Conservation (phyloP, 2,113 vertebrate species). For the Tachysurus fulvidraco region DNA sequence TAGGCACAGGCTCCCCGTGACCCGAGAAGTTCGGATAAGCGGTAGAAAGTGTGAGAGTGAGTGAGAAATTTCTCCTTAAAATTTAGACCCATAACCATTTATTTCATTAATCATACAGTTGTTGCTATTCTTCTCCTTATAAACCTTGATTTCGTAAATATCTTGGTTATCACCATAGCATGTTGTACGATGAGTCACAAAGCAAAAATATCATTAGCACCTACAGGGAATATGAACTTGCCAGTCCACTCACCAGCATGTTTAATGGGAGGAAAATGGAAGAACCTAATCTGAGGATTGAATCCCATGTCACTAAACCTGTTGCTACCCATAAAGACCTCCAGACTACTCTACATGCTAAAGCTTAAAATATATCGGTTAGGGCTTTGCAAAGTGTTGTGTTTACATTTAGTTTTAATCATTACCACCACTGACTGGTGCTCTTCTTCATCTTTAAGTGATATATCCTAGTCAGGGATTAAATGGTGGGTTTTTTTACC, state of each 20-base stretch:
- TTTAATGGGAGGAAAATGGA: background rate
- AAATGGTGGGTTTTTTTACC: background rate
- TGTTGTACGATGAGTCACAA: background rate
- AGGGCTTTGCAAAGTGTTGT: background rate
- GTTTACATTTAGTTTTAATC: background rate
- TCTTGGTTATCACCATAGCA: background rate
- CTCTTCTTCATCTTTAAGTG: background rate
- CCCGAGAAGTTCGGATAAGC: too few species aligned
- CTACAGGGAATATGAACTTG: background rate
- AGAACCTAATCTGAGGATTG: background rate
- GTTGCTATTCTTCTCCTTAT: background rate
- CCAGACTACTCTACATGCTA: background rate
- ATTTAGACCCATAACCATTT: background rate
- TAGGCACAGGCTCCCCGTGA: too few species aligned
- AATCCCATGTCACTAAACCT: background rate
- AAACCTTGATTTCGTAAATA: background rate
- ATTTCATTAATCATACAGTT: too few species aligned
- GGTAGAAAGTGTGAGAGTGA: too few species aligned
- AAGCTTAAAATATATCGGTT: background rate
- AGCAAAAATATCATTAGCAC: background rate
- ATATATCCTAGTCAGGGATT: background rate
- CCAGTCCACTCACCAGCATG: background rate
- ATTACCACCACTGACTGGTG: background rate
- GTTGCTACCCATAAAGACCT: background rate
- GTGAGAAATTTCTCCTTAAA: background rate